Base-by-base conservation (phyloP, 2,113 vertebrate genomes). In the Platichthys flesus region DNA sequence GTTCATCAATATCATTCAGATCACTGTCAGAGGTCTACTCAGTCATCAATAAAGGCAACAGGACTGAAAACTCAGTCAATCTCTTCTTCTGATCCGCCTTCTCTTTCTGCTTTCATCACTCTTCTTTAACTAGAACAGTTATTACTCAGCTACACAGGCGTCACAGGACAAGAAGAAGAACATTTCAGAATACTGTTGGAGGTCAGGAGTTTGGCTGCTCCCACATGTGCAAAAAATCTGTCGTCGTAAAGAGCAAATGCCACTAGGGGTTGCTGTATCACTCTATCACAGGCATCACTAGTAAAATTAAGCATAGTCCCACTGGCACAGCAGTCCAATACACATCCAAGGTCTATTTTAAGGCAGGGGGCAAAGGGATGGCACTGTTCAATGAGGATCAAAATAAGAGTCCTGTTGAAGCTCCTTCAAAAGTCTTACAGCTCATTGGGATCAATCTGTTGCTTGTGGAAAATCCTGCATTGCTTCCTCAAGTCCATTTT, bases 151-250 rank as follows among this genome's bases (percentile, higher is more conserved):
- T 72, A 79, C 67, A 76, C 61, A 85, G 52, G 76, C 62, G 20
- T 86, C 83, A 90, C 80, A 78, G 65, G 69, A 85, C 54, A 71
- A 71, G 69, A 59, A 55, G 13, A 62, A 83, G 60, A 57, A 68
- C 24, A 45, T 67, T 56, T 72, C 71, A 71, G 57, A 91, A 91
- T 90, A 92, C 88, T 89, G 88, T 84, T 80, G 85, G 89, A 87
- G 90, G 87, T 87, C 79, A 73, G 88, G 85, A 88, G 81, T 71
- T 66, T 49, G 68, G 71, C 66, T 62, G 70, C 90, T 89, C 85
- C 88, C 78, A 40, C 71, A 42, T 90, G 87, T 92, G 92, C 90
- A 93, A 93, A 92, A 92, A 63, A 83, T 63, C 70, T 82, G 76
- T 78, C 59, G 69, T 78, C 35, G 62, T 75, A 71, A 71, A 73